A percentile compares a stretch with the other conserved stretches of the same genome.
Evolutionary conservation across 2,113 vertebrate species (phyloP).

Genomic region (Nothobranchius kuhntae): DNA sequence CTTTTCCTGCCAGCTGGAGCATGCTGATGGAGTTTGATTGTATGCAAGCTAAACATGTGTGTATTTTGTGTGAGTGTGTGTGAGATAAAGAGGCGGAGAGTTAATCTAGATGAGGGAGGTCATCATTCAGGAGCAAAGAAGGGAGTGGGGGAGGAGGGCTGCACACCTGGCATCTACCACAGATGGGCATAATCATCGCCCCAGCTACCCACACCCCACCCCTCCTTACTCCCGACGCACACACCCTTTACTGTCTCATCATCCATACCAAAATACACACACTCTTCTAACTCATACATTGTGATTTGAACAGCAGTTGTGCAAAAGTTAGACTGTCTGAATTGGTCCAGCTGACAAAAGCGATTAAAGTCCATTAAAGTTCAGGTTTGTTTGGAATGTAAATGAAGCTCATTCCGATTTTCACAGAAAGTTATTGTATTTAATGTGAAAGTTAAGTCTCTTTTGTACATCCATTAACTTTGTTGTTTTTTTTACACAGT

Average conservation of each 20-base stretch:
- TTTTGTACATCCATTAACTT: too few relatives aligned
- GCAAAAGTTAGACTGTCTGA: conserved; percentile 39
- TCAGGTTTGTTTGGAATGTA: conserved; percentile 9
- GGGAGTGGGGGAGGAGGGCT: conserved; percentile 34
- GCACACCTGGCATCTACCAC: conserved; percentile 80
- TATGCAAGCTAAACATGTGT: conserved; percentile 28
- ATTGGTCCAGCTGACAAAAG: conserved; percentile 55
- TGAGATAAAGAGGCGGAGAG: conserved; percentile 1
- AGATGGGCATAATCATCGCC: conserved; percentile 81
- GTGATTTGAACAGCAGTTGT: conserved; percentile 43
- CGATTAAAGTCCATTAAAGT: conserved; percentile 29
- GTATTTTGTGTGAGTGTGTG: conserved; percentile 9
- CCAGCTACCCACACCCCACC: conserved; percentile 46
- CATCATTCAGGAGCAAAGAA: conserved; percentile 38
- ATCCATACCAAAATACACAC: conserved; percentile 33
- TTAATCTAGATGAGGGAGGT: conserved; percentile 10
- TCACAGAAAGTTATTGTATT: neutral
- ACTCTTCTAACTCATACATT: conserved; percentile 10
- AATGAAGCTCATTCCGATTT: neutral
- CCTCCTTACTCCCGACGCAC: conserved; percentile 14
- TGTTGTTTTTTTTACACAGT: too few relatives aligned
- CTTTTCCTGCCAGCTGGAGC: conserved; percentile 72
- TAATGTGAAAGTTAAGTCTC: too few relatives aligned
- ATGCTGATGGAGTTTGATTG: conserved; percentile 75
- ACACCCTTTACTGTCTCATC: conserved; percentile 32